Conservation (phyloP, 2,888 invertebrate genomes). For the Heliconius hortense region DNA sequence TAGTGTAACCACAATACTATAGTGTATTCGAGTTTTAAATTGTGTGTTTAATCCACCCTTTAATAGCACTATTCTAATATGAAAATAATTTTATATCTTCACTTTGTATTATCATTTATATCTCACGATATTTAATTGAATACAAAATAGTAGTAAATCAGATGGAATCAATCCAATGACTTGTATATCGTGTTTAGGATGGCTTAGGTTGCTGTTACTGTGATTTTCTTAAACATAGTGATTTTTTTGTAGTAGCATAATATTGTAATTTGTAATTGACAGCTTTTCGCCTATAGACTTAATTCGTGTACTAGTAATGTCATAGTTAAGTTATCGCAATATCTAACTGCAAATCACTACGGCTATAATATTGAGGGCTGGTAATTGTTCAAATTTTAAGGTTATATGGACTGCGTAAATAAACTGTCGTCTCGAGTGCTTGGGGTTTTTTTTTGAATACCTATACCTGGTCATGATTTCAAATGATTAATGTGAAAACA, state of each 20-base stretch:
- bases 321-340: conserved; percentile 6
- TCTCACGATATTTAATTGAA: not conserved
- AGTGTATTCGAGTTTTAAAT: not conserved
- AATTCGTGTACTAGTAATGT: conserved; percentile 7
- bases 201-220: conserved; percentile 31
- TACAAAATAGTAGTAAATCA: not conserved
- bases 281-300: conserved; percentile 21
- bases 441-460: not conserved
- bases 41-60: conserved; percentile 2
- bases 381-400: conserved; percentile 31
- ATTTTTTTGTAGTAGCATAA: conserved; percentile 19
- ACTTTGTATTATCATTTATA: not conserved
- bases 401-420: conserved; percentile 31
- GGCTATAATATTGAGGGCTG: conserved; percentile 24
- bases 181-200: conserved; percentile 24
- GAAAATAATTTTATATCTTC: not conserved
- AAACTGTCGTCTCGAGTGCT: conserved; percentile 28
- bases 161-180: not conserved
- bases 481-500: not conserved
- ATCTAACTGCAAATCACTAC: not conserved
- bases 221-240: conserved; percentile 33
- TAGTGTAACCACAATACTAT: conserved; percentile 8
- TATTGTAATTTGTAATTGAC: conserved; percentile 17
- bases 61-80: not conserved
- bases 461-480: not conserved